These are phyloP conservation scores for Myodes glareolus DNA, from an alignment of 2,113 vertebrate species.

Conservation along the genomic window DNA sequence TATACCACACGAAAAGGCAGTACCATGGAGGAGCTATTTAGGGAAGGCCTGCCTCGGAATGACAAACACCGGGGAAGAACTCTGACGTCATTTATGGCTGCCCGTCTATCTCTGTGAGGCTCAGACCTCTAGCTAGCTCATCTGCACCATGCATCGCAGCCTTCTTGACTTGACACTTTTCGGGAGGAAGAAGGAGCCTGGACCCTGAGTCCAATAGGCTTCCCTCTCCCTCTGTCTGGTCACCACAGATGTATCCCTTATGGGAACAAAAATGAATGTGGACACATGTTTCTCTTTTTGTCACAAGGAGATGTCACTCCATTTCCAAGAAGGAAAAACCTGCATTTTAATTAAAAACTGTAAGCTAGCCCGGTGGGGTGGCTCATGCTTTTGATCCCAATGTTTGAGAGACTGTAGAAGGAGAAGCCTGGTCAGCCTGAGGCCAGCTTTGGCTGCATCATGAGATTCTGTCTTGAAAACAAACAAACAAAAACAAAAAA, in stretches of 20 bases:
- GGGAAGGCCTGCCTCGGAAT: constrained; percentile 42
- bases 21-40: constrained; percentile 20
- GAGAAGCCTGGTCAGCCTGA: neutral
- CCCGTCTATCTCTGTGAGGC: neutral
- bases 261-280: neutral
- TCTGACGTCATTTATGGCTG: neutral
- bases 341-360: neutral
- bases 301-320: neutral
- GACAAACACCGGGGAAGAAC: neutral
- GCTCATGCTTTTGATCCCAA: neutral
- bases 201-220: neutral
- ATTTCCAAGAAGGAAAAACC: constrained; percentile 38
- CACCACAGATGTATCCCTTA: neutral
- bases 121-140: neutral
- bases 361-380: neutral
- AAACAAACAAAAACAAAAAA: neutral
- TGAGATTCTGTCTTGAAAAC: neutral
- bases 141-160: rapidly evolving
- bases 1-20: constrained; percentile 28
- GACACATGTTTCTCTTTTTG: constrained; percentile 30
- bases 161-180: neutral
- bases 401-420: neutral
- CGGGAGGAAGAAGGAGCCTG: neutral
- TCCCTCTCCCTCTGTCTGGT: neutral
- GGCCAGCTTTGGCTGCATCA: neutral